Conservation (phyloP, 2,888 invertebrate genomes). For the Chirona hameri region DNA sequence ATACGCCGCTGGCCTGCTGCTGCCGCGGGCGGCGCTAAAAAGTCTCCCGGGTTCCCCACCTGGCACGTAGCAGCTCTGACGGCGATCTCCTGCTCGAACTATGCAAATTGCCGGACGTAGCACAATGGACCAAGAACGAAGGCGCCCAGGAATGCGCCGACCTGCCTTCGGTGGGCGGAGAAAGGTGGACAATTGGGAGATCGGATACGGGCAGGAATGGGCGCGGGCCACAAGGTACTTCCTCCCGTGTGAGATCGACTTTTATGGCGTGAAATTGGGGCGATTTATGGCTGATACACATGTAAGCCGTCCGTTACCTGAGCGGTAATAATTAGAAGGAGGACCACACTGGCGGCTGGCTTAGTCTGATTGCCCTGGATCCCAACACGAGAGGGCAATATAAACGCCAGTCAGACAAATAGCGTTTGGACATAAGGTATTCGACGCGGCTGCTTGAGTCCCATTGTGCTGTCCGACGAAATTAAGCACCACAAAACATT, state of each 20-base stretch:
- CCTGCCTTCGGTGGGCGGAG: not conserved
- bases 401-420: too few species aligned
- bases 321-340: not conserved
- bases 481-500: too few species aligned
- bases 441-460: too few species aligned
- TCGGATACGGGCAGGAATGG: not conserved
- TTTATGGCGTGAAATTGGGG: conserved; percentile 1
- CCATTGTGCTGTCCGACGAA: too few species aligned
- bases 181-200: not conserved
- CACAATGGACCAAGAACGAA: too few species aligned
- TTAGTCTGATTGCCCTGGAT: too few species aligned
- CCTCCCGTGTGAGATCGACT: not conserved
- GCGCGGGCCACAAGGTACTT: not conserved
- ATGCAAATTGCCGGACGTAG: not conserved
- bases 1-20: too few species aligned
- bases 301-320: not conserved
- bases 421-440: too few species aligned
- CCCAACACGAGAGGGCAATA: too few species aligned
- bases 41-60: not conserved
- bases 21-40: not conserved
- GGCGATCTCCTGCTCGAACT: not conserved
- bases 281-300: not conserved
- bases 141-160: not conserved
- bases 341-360: too few species aligned
- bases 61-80: not conserved